These are phyloP conservation scores for Nephrotoma guestfalica DNA, from an alignment of 2,888 invertebrate genomes.

Conservation along the genomic window DNA sequence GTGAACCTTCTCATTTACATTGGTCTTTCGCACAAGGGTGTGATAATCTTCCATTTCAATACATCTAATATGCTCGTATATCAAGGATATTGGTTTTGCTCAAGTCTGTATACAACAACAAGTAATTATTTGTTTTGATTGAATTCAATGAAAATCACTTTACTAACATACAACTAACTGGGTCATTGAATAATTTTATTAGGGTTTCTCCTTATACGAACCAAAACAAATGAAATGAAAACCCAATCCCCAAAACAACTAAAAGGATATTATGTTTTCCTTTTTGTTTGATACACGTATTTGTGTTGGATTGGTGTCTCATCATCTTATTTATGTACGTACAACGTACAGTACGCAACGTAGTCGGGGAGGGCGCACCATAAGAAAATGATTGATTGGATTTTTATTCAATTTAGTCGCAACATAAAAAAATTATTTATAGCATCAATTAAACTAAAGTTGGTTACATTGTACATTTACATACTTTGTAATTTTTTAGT, in stretches of 20 bases:
- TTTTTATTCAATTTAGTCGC: not conserved
- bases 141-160: not conserved
- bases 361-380: not conserved
- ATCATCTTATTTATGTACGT: not conserved
- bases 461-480: not conserved
- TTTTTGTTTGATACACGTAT: not conserved
- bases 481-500: not conserved
- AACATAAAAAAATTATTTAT: not conserved
- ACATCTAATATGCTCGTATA: too few species aligned
- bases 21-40: too few species aligned
- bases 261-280: not conserved
- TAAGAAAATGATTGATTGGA: not conserved
- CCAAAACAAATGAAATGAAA: not conserved
- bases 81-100: too few species aligned
- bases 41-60: too few species aligned
- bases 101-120: too few species aligned
- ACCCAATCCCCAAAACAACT: not conserved
- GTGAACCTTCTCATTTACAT: too few species aligned
- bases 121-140: not conserved
- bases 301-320: not conserved
- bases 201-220: not conserved
- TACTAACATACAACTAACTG: not conserved
- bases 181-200: not conserved
- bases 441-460: not conserved
- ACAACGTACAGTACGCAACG: not conserved